Conservation (phyloP, 2,113 vertebrate species). For the Eulemur rufifrons region DNA sequence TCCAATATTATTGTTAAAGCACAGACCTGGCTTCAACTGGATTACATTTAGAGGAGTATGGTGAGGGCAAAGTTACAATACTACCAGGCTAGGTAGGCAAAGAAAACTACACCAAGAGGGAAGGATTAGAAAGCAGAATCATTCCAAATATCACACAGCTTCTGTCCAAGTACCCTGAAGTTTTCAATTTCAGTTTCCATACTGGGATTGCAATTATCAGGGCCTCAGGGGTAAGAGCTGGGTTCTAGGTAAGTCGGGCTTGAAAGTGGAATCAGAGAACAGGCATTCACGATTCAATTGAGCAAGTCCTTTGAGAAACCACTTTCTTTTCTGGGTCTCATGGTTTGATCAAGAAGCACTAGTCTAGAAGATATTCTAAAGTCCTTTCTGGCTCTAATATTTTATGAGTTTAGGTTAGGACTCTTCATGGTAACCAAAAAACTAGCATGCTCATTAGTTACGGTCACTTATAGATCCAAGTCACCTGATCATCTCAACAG, state of each 20-base stretch:
- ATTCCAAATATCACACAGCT: not conserved
- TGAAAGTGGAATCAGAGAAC: not conserved
- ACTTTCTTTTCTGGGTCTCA: not conserved
- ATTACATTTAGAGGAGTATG: not conserved
- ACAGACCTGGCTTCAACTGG: not conserved
- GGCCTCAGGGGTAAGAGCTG: not conserved
- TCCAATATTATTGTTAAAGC: not conserved
- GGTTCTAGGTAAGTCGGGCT: not conserved
- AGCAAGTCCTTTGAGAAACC: not conserved
- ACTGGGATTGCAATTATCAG: not conserved
- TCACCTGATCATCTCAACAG: not conserved
- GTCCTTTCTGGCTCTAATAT: not conserved
- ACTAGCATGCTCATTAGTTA: not conserved
- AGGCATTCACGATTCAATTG: not conserved
- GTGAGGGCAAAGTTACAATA: not conserved
- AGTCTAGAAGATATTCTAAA: not conserved
- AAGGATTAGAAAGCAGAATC: not conserved
- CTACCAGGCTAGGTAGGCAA: not conserved
- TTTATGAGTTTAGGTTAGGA: constrained; percentile 19
- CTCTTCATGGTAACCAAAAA: not conserved
- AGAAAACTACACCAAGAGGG: not conserved
- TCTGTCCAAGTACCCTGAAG: not conserved
- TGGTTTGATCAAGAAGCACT: constrained; percentile 1
- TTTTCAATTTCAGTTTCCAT: not conserved
- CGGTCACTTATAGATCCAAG: not conserved